Evolutionary conservation across 2,113 vertebrate genomes (phyloP).

Genomic region (Anas platyrhynchos): DNA sequence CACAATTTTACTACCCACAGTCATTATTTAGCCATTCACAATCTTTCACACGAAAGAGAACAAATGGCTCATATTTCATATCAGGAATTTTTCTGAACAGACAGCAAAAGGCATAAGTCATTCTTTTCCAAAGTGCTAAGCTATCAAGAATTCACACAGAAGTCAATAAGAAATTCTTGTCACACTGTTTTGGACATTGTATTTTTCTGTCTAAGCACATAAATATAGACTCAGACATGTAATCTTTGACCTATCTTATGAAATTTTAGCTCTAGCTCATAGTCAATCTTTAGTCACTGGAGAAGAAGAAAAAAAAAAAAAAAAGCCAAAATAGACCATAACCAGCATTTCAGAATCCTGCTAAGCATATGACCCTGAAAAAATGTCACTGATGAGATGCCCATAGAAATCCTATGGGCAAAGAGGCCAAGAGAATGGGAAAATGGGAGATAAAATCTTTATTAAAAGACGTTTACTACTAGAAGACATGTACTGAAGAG

Average conservation of each 20-base stretch:
- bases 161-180: neutral
- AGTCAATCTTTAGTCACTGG: neutral
- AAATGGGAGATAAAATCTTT: neutral
- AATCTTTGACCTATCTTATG: neutral
- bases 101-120: neutral
- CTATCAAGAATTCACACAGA: constrained; percentile 6
- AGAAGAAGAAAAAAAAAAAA: neutral
- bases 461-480: neutral
- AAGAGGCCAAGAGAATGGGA: neutral
- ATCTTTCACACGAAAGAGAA: neutral
- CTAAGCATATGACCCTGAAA: neutral
- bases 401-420: neutral
- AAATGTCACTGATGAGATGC: neutral
- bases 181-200: neutral
- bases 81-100: constrained; percentile 16
- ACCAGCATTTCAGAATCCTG: neutral
- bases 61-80: neutral
- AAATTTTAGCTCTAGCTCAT: neutral
- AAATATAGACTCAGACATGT: neutral
- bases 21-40: neutral
- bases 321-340: neutral
- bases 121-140: neutral
- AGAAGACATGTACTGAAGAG: neutral
- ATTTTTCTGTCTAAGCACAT: neutral
- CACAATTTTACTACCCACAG: neutral